Base-by-base conservation (phyloP, 2,797 vertebrate species). In the Sebastes hubbsi region DNA sequence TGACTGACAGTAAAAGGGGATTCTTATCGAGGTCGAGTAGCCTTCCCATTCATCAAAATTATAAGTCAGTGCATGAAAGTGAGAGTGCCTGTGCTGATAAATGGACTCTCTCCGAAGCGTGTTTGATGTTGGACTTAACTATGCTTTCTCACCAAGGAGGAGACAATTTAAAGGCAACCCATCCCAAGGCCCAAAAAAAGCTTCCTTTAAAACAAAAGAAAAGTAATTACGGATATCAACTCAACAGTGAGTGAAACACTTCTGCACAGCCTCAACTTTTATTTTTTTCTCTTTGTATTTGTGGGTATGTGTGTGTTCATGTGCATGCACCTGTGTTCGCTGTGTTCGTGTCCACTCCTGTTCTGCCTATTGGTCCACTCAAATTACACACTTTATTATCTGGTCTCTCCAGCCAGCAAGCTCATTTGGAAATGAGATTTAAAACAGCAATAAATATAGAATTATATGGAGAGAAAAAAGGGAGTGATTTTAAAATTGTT, bases 401-500 rank as follows among this genome's bases (percentile, higher is more conserved):
- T 82, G 75, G 63, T 90, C 81, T 86, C 70, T 90, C 67, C 85
- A 90, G 92, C 87, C 89, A 91, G 90, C 80, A 78, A 87, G 76
- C 87, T 91, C 90, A 92, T 94, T 93, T 91, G 76, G 84, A 90
- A 94, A 93, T 88, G 62, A 92, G 89, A 91, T 91, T 87, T 89
- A 86, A 90, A 92, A 88, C 84, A 88, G 82, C 79, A 92, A 91
- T 88, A 85, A 88, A 91, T 92, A 81, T 86, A 89, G 79, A 92
- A 90, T 87, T 83, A 85, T 78, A 61, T 42, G 3, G 58, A 11
- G 24, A 27, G 27, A 24, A 52, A 77, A 58, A 27, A 32, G 54
- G 59, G 66, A 82, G 66, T 74, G 60, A 85, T 89, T 91, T 88
- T 81, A n/a, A 86, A 88, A 90, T 88, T 81, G 82, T 88, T 92